Conservation (phyloP, 2,888 invertebrate genomes). For the Dryobota labecula region DNA sequence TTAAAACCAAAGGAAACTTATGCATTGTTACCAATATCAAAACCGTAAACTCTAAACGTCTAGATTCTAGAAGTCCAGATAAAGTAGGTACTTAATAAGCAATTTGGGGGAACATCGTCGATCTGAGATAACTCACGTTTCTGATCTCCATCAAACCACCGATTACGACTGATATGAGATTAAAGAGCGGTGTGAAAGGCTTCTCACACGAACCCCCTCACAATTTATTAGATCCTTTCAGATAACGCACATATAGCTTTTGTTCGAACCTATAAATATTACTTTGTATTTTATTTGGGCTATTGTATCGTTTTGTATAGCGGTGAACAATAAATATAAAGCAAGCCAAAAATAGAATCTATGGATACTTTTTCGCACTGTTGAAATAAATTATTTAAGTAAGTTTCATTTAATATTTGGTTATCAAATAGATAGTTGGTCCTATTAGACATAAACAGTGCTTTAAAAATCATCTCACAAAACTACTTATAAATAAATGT, state of each 20-base stretch:
- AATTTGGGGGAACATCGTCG: constrained; percentile 66
- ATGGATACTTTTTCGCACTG: not conserved
- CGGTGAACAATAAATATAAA: not conserved
- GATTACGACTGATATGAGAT: constrained; percentile 48
- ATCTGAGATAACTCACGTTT: constrained; percentile 73
- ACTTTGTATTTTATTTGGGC: constrained; percentile 30
- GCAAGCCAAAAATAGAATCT: not conserved
- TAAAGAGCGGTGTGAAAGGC: constrained; percentile 38
- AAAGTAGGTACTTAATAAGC: constrained; percentile 63
- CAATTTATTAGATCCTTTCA: constrained; percentile 52
- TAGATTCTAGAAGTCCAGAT: constrained; percentile 43
- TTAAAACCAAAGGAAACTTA: not conserved
- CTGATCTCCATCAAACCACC: constrained; percentile 49
- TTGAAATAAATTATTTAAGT: no score
- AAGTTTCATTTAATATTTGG: no score
- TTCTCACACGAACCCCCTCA: constrained; percentile 42
- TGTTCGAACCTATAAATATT: constrained; percentile 40
- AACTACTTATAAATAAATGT: no score
- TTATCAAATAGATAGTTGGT: no score
- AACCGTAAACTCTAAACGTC: constrained; percentile 1
- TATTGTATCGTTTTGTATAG: constrained; percentile 16
- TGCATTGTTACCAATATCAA: not conserved
- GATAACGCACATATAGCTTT: constrained; percentile 55
- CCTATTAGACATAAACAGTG: no score
- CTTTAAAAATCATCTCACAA: no score